phyloP scores from a whole-genome alignment of 2,888 invertebrate genomes.

The Cerceris rybyensis region DNA sequence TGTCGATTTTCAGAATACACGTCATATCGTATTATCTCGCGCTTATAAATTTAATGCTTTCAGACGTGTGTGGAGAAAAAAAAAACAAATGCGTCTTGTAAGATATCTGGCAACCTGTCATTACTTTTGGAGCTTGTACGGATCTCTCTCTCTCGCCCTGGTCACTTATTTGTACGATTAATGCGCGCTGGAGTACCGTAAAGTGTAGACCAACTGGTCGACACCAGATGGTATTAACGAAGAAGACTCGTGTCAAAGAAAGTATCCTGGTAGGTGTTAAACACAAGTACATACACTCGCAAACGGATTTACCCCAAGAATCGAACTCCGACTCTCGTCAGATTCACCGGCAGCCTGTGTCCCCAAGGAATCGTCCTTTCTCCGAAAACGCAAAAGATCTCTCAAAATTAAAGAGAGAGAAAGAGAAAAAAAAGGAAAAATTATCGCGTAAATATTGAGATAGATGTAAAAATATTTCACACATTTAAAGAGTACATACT shows the following conservation, averaged over 20 bases:
- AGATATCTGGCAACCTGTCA: constrained; percentile 16
- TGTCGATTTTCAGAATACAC: not conserved
- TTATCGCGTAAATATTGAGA: no score
- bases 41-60: constrained; percentile 9
- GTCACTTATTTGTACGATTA: constrained; percentile 55
- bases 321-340: not conserved
- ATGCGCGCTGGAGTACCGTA: constrained; percentile 59
- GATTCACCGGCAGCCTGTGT: no score
- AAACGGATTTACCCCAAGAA: constrained; percentile 29
- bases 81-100: constrained; percentile 2
- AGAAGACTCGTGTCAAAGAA: constrained; percentile 43
- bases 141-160: constrained; percentile 14
- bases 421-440: not conserved
- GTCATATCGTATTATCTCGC: constrained; percentile 26
- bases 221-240: constrained; percentile 45
- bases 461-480: no score
- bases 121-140: constrained; percentile 23
- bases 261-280: constrained; percentile 52
- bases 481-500: no score
- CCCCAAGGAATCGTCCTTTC: not conserved
- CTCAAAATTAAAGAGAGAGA: not conserved
- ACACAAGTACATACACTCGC: constrained; percentile 34
- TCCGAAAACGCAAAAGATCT: not conserved
- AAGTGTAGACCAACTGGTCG: constrained; percentile 33
- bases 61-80: constrained; percentile 23